Percentiles rank a stretch among this genome's conserved stretches.
Evolutionary conservation across 1,140 invertebrate genomes (phyloP).

Genomic region (Amyelois transitella): DNA sequence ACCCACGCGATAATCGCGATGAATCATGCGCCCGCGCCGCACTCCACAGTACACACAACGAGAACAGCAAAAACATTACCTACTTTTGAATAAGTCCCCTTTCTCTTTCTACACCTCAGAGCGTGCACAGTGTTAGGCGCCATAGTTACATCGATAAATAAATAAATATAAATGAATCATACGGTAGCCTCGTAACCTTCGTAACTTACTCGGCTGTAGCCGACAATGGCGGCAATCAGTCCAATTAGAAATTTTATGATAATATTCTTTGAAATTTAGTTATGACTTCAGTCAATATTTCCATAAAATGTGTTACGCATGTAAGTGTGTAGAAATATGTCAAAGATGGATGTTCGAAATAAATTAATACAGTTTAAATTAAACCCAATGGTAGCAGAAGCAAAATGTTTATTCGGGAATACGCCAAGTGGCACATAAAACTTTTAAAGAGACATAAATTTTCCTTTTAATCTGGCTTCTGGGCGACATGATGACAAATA

Average conservation of each 20-base stretch:
- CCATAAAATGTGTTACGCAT: too few relatives aligned
- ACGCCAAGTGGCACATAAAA: conserved; percentile 54
- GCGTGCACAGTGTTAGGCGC: conserved; percentile 38
- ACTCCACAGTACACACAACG: conserved; percentile 20
- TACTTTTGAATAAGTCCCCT: conserved; percentile 72
- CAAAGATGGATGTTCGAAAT: neutral
- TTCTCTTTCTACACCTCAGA: conserved; percentile 70
- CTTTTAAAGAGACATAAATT: conserved; percentile 58
- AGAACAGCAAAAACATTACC: conserved; percentile 71
- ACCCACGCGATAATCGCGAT: conserved; percentile 51
- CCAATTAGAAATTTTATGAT: neutral
- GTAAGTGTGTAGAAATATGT: neutral
- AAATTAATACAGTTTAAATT: conserved; percentile 15
- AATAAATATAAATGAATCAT: conserved; percentile 26
- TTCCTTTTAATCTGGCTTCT: conserved; percentile 29
- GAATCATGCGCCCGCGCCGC: conserved; percentile 52
- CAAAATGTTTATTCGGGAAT: conserved; percentile 45
- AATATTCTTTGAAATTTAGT: neutral
- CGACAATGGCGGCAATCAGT: neutral
- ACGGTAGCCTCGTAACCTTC: conserved; percentile 11
- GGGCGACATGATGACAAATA: conserved; percentile 37
- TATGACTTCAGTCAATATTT: too few relatives aligned
- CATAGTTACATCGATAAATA: conserved; percentile 43
- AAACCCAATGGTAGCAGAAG: conserved; percentile 22
- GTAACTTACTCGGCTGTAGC: neutral